These are phyloP conservation scores for Colius striatus DNA, from an alignment of 2,113 vertebrate species.

Conservation along the genomic window DNA sequence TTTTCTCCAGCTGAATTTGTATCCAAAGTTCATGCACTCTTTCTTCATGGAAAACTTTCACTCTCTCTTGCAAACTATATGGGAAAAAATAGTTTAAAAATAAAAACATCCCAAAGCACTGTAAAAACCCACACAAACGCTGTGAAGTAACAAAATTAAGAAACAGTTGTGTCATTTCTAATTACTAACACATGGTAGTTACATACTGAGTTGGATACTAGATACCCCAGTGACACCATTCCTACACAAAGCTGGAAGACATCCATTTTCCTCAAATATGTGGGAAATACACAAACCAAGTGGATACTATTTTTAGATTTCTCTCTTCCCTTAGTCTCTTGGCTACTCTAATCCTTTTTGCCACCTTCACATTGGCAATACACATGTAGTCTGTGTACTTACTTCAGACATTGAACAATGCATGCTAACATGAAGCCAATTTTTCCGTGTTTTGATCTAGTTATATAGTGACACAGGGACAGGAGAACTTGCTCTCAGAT, in stretches of 20 bases:
- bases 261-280: background rate
- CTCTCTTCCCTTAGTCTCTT: background rate
- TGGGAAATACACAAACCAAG: background rate
- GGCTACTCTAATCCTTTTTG: background rate
- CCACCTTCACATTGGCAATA: background rate
- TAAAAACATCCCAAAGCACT: background rate
- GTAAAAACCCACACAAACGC: background rate
- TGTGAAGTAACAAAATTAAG: background rate
- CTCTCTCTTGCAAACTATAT: background rate
- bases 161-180: background rate
- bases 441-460: background rate
- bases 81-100: background rate
- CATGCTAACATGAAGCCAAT: rapidly evolving
- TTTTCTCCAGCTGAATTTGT: background rate
- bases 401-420: background rate
- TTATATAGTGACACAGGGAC: background rate
- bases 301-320: background rate
- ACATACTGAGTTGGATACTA: background rate
- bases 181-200: background rate
- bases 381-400: background rate
- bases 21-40: background rate
- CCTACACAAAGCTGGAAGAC: background rate
- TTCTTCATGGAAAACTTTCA: background rate
- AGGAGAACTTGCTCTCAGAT: background rate
- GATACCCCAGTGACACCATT: background rate